phyloP scores from a whole-genome alignment of 2,797 vertebrate genomes.

The Cheirogaleus major region DNA sequence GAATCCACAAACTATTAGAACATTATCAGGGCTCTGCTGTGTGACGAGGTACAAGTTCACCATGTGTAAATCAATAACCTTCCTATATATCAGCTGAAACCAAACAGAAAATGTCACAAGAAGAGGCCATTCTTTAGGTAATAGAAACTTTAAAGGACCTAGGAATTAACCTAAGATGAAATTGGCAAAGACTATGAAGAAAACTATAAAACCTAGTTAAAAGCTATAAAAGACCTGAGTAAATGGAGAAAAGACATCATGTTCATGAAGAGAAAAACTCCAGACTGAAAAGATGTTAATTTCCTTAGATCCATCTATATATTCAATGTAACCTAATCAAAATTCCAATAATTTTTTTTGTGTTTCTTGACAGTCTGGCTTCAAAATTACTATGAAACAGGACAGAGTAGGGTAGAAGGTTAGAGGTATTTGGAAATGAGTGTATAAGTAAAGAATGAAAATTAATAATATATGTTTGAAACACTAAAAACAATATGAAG shows the following conservation, averaged over 20 bases:
- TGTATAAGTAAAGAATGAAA: not conserved
- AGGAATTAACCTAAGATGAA: not conserved
- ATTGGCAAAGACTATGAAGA: not conserved
- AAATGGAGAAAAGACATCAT: not conserved
- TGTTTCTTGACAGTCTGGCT: not conserved
- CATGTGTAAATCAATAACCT: not conserved
- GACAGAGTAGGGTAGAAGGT: not conserved
- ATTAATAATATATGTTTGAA: not conserved
- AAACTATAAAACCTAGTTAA: not conserved
- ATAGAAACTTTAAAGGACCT: not conserved
- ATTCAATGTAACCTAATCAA: not conserved
- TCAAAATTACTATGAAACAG: not conserved
- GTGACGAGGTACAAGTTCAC: not conserved
- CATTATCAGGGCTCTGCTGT: not conserved
- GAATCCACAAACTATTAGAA: not conserved
- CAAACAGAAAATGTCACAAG: not conserved
- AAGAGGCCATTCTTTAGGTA: not conserved
- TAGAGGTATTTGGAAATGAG: not conserved
- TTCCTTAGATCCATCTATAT: not conserved
- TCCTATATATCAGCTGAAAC: not conserved
- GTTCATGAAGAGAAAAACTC: not conserved
- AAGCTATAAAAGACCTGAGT: not conserved
- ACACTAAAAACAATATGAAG: not conserved
- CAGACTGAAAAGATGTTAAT: not conserved
- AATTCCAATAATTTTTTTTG: not conserved